These are phyloP conservation scores for Malurus splendens DNA, from an alignment of 2,797 vertebrate species.

Conservation along the genomic window DNA sequence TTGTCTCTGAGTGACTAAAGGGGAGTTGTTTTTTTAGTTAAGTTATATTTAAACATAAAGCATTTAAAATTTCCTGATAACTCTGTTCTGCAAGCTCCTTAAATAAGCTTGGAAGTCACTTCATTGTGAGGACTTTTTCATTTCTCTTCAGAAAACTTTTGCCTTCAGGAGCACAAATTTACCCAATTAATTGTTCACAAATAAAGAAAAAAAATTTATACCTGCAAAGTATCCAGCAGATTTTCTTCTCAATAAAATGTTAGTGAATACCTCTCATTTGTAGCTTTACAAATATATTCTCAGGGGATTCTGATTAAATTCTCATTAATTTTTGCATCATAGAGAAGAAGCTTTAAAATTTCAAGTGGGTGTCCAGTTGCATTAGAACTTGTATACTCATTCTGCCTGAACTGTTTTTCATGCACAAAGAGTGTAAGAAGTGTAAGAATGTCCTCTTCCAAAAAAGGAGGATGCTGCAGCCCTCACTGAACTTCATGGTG, in stretches of 20 bases:
- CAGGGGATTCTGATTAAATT: background rate
- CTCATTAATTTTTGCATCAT: background rate
- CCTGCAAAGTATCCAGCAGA: background rate
- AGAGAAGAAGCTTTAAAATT: background rate
- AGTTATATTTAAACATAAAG: background rate
- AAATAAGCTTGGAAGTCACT: background rate
- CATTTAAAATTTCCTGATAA: background rate
- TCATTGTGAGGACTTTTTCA: background rate
- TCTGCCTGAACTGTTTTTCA: background rate
- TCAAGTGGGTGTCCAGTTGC: background rate
- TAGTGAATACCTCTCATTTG: background rate
- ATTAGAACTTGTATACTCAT: background rate
- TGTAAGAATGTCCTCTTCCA: background rate
- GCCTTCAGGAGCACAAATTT: background rate
- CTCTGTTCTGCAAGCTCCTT: background rate
- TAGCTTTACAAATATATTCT: background rate
- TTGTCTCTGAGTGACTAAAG: background rate
- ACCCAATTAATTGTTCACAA: background rate
- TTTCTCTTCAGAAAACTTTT: background rate
- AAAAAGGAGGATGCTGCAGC: background rate
- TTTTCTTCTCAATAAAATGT: background rate
- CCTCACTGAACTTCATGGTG: background rate
- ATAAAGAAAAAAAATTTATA: background rate
- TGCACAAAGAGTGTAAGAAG: background rate
- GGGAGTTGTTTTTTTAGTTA: background rate